Base-by-base conservation (phyloP, 2,113 vertebrate species). In the Prolemur simus region DNA sequence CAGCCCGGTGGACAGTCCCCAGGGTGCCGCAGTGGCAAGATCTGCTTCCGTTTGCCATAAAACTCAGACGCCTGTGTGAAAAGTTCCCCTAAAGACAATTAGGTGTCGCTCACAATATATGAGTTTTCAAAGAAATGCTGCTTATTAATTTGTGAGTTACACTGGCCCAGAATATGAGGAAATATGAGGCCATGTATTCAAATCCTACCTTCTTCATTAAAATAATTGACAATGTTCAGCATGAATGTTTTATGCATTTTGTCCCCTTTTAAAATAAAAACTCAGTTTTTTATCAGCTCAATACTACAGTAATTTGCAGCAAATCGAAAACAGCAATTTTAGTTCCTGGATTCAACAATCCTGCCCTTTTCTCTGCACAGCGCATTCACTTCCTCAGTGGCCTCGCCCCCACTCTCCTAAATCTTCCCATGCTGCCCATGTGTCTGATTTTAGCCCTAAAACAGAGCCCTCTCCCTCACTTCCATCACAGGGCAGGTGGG, bases 341-440 rank as follows among this genome's bases (percentile, higher is more conserved):
- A 15, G 64, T 6, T 58, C 71, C 68, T 2, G 56, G 54, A 86
- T 32, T 45, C 17, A 9, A 3, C 54, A 37, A 14, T 5, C 4
- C 23, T 34, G 9, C 37, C 25, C 3, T 3, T 27, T 39, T 13
- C 76, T 15, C 27, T 29, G 1, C 11, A 37, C 10, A 1, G 42
- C 42, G n/a, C 5, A 3, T 34, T 11, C 4, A 0, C 5, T 1
- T 29, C 23, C 47, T n/a, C 6, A 14, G 25, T 0, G 11, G 3
- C 23, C 15, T 4, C 17, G 14, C 20, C 4, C 42, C 0, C 4
- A 0, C 8, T 13, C 47, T 11, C 66, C 4, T 4, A 8, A 1
- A 17, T 63, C 37, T 27, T n/a, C 32, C 49, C 68, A 2, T 13
- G 25, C 42, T 9, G 27, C 64, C n/a, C 14, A 2, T 0, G 5